Conservation (phyloP, 1,140 invertebrate genomes). For the Apis dorsata region DNA sequence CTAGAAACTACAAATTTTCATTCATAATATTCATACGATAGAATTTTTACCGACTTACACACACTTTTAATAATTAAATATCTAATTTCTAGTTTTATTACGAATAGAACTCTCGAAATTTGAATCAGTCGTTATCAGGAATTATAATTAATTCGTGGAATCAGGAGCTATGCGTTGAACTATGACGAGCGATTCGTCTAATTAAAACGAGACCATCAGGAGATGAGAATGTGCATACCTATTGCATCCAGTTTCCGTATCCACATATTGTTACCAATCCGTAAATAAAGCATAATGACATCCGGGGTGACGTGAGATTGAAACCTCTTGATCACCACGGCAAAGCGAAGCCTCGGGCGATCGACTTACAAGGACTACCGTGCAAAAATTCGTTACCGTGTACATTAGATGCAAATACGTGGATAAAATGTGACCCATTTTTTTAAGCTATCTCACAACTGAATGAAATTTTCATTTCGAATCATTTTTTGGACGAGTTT, state of each 20-base stretch:
- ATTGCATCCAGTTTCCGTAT: slow-evolving; percentile 14
- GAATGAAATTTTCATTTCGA: slow-evolving; percentile 6
- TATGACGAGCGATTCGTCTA: slow-evolving; percentile 43
- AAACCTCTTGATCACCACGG: slow-evolving; percentile 12
- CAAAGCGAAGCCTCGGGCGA: slow-evolving; percentile 1
- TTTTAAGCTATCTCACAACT: neutral
- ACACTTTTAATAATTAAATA: no score
- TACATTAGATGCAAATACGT: slow-evolving; percentile 25
- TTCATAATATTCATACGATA: no score
- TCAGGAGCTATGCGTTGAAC: slow-evolving; percentile 38
- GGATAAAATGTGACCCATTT: slow-evolving; percentile 23
- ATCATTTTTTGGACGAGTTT: neutral
- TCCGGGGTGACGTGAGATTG: slow-evolving; percentile 21
- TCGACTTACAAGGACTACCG: slow-evolving; percentile 28
- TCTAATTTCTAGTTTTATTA: no score
- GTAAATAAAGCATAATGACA: slow-evolving; percentile 36
- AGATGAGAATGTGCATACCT: neutral
- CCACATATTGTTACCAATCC: neutral
- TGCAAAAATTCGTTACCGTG: slow-evolving; percentile 24
- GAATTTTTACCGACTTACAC: no score
- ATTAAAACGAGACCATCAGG: slow-evolving; percentile 51
- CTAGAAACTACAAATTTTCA: no score
- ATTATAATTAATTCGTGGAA: slow-evolving; percentile 37
- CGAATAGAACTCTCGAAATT: neutral
- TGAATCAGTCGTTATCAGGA: neutral